Evolutionary conservation across 2,888 invertebrate genomes (phyloP), one percentile per base, ranked within the genome.

Genomic region (Eurytoma californica): DNA sequence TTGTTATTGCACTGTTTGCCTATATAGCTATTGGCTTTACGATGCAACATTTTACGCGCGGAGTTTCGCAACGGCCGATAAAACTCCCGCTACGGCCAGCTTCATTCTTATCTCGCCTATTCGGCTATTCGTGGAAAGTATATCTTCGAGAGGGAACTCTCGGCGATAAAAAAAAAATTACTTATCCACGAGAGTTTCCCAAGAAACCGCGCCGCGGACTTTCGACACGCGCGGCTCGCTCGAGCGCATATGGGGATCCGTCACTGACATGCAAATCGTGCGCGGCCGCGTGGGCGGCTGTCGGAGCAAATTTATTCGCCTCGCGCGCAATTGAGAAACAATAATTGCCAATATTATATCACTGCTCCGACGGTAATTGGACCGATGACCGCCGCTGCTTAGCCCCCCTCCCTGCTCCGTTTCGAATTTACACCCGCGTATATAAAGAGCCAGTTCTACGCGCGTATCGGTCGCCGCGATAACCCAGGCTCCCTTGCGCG

Each of bases 281-380:
- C 13, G 24, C 28, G 58, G 9, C 39, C 39, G 61, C 72, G 72
- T 66, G 70, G 70, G 76, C 53, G 65, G 75, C 68, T 57, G 72
- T 67, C 72, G 72, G 47, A 49, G 53, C 55, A 28, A 72, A 78
- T 78, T 67, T 72, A 77, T 72, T 68, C 72, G 61, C 55, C 47
- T 20, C 16, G 28, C 58, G 77, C 66, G 9, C 16, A 14, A 78
- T 78, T 73, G 78, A 63, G 73, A 39, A 68, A 67, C 66, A 72
- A 72, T 78, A 78, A 78, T 72, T 67, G 72, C n/a, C 60, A 72
- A 78, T 78, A 72, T 78, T 78, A 72, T 78, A 72, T 66, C 66
- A 55, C 63, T 55, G 24, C 24, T 58, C 24, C 58, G 30, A 47
- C 30, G 60, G 65, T 72, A 72, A 78, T 78, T 78, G 67, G 67